Evolutionary conservation across 1,140 invertebrate species (phyloP).

Genomic region (Ostrea denselamellosa): DNA sequence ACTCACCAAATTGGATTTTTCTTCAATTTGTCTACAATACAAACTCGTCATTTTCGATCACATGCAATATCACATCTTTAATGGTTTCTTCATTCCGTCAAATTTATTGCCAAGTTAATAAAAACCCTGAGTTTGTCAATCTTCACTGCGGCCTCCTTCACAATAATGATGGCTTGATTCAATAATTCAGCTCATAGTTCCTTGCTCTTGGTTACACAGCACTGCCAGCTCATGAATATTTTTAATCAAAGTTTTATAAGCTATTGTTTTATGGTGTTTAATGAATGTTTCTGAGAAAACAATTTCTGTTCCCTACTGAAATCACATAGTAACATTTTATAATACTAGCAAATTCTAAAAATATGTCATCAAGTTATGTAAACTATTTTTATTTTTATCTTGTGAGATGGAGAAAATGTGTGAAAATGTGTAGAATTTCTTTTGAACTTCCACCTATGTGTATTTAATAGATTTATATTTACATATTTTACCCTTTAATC

Average conservation of each 20-base stretch:
- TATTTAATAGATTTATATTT: no score
- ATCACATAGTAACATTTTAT: no score
- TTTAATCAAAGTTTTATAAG: not conserved
- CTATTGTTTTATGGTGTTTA: not conserved
- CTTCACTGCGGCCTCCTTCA: slow-evolving; percentile 6
- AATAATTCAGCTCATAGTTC: not conserved
- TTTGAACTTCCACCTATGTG: no score
- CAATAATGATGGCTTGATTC: slow-evolving; percentile 25
- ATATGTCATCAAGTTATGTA: no score
- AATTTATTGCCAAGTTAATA: slow-evolving; percentile 46
- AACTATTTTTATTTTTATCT: no score
- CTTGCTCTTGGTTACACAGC: slow-evolving; percentile 2
- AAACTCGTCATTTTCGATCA: slow-evolving; percentile 57
- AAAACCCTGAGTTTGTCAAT: slow-evolving; percentile 46
- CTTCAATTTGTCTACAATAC: slow-evolving; percentile 51
- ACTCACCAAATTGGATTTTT: slow-evolving; percentile 60
- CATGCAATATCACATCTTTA: slow-evolving; percentile 51
- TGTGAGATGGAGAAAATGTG: no score
- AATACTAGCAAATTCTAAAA: no score
- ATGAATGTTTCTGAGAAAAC: no score
- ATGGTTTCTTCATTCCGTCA: slow-evolving; percentile 57
- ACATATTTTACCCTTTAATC: no score
- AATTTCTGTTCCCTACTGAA: not conserved
- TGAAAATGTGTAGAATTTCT: no score
- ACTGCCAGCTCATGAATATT: not conserved